Evolutionary conservation across 2,888 invertebrate genomes (phyloP).

Genomic region (Tinea semifulvella): DNA sequence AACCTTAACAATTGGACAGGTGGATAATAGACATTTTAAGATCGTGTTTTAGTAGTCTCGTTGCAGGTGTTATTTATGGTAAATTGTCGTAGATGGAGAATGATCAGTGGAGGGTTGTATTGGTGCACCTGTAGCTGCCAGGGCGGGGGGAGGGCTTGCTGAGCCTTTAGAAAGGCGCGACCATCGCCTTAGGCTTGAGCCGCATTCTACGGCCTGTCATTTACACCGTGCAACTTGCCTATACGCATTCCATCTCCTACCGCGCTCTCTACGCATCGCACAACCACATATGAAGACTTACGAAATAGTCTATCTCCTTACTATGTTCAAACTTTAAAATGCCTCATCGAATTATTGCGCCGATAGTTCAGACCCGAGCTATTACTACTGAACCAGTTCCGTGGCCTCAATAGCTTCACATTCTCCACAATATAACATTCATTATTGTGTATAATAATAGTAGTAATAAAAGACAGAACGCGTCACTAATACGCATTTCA

Average conservation of each 20-base stretch:
- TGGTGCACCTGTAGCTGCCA: conserved; percentile 54
- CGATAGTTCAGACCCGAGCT: background rate
- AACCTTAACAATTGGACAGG: conserved; percentile 2
- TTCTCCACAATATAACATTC: background rate
- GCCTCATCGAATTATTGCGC: background rate
- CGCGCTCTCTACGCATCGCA: conserved; percentile 43
- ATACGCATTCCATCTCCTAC: conserved; percentile 64
- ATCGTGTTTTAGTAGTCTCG: conserved; percentile 21
- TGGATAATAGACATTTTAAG: conserved; percentile 29
- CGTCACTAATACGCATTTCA: conserved; percentile 42
- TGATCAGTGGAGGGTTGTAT: conserved; percentile 64
- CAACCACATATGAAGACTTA: background rate
- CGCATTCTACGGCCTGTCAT: conserved; percentile 68
- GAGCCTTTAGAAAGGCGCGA: conserved; percentile 66
- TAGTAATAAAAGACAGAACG: conserved; percentile 30
- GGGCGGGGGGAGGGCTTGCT: conserved; percentile 38
- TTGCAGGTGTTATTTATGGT: conserved; percentile 57
- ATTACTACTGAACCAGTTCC: conserved; percentile 44
- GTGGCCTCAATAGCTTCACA: conserved; percentile 42
- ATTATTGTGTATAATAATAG: conserved; percentile 21
- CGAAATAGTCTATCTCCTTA: conserved; percentile 2
- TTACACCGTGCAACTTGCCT: conserved; percentile 66
- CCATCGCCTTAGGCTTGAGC: conserved; percentile 64
- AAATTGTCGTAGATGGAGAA: conserved; percentile 59
- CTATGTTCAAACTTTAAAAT: background rate